phyloP scores from a whole-genome alignment of 2,113 vertebrate genomes.

The Corythornis cristatus region DNA sequence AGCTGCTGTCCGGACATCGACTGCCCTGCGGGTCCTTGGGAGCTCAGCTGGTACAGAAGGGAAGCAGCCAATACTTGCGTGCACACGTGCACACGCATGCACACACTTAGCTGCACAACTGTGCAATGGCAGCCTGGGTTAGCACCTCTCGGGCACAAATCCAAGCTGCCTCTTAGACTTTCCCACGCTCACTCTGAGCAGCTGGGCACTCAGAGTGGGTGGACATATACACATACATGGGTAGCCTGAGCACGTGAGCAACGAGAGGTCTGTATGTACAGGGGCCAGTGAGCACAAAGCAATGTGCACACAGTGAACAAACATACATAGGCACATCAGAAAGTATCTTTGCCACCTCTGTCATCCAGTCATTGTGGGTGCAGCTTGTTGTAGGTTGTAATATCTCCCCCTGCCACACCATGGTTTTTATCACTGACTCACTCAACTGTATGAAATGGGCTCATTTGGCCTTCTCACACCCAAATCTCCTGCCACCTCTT shows the following conservation, averaged over 20 bases:
- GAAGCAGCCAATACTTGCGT: not conserved
- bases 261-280: accelerated
- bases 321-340: accelerated
- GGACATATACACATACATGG: not conserved
- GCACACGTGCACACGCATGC: accelerated
- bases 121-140: not conserved
- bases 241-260: not conserved
- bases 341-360: not conserved
- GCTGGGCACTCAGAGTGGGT: not conserved
- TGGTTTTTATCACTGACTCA: not conserved
- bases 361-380: not conserved
- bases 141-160: not conserved
- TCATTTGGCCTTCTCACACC: not conserved
- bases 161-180: not conserved
- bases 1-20: not conserved
- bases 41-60: constrained; percentile 5
- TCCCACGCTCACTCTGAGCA: not conserved
- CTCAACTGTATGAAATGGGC: not conserved
- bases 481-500: not conserved
- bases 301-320: not conserved
- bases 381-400: not conserved
- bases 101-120: not conserved
- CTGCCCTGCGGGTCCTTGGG: constrained; percentile 11
- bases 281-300: not conserved
- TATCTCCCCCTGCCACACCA: not conserved